A percentile compares a stretch with the other conserved stretches of the same genome.
These are phyloP conservation scores for Lepidochrysops patricia DNA, from an alignment of 2,888 invertebrate species.

Conservation along the genomic window DNA sequence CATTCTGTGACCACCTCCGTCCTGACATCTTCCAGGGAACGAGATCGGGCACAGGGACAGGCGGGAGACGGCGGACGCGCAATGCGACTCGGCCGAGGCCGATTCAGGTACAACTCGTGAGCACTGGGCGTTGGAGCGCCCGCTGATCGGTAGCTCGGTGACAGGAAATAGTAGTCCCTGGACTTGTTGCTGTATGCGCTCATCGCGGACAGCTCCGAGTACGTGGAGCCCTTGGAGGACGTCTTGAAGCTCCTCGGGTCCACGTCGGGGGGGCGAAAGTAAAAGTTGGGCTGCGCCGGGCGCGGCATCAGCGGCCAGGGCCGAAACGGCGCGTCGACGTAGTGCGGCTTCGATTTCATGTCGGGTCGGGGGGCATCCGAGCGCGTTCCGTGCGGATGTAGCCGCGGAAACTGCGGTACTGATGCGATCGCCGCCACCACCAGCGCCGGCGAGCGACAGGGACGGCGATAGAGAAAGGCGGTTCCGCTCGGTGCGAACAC, in stretches of 20 bases:
- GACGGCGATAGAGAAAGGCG: slow-evolving; percentile 70
- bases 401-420: slow-evolving; percentile 64
- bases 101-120: slow-evolving; percentile 48
- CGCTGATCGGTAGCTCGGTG: slow-evolving; percentile 80
- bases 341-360: slow-evolving; percentile 78
- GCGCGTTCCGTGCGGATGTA: slow-evolving; percentile 66
- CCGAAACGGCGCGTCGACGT: slow-evolving; percentile 68
- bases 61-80: slow-evolving; percentile 51
- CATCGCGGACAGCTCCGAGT: slow-evolving; percentile 67
- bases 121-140: slow-evolving; percentile 71
- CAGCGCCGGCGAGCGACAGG: slow-evolving; percentile 60
- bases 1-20: slow-evolving; percentile 78
- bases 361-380: slow-evolving; percentile 72
- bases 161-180: slow-evolving; percentile 76
- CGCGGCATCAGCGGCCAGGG: slow-evolving; percentile 80
- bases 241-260: slow-evolving; percentile 67
- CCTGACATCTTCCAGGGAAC: slow-evolving; percentile 82
- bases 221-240: slow-evolving; percentile 61
- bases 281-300: slow-evolving; percentile 63
- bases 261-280: slow-evolving; percentile 65
- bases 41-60: slow-evolving; percentile 78
- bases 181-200: slow-evolving; percentile 67
- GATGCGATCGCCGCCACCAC: slow-evolving; percentile 54
- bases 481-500: slow-evolving; percentile 64
- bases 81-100: slow-evolving; percentile 54